These are phyloP conservation scores for Tragelaphus oryx DNA, from an alignment of 2,797 vertebrate species.

Conservation along the genomic window DNA sequence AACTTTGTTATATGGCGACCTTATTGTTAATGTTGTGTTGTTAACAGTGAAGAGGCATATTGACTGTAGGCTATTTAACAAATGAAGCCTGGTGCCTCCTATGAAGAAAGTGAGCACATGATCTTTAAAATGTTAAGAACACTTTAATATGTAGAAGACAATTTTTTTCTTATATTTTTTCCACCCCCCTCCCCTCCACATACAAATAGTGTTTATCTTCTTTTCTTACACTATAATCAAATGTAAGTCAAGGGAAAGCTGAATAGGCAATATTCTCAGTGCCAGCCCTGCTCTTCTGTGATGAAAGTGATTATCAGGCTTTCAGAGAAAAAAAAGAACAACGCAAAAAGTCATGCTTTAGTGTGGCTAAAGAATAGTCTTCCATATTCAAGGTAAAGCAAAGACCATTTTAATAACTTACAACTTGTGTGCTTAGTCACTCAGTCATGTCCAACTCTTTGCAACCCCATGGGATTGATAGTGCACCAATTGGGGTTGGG, in stretches of 20 bases:
- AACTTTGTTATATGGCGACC: background rate
- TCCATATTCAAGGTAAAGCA: background rate
- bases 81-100: background rate
- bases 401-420: constrained; percentile 4
- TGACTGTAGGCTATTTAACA: background rate
- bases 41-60: background rate
- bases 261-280: background rate
- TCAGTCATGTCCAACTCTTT: background rate
- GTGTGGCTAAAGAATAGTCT: background rate
- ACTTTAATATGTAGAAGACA: background rate
- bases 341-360: background rate
- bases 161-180: background rate
- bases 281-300: background rate
- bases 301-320: background rate
- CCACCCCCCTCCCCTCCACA: background rate
- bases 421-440: background rate
- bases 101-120: background rate
- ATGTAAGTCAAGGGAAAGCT: background rate
- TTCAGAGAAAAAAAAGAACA: background rate
- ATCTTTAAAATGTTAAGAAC: background rate
- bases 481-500: too few relatives aligned
- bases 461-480: background rate
- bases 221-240: background rate
- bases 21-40: background rate
- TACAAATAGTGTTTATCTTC: background rate